These are phyloP conservation scores for Drosophila flavopinicola DNA, from an alignment of 2,888 invertebrate genomes.

Conservation along the genomic window DNA sequence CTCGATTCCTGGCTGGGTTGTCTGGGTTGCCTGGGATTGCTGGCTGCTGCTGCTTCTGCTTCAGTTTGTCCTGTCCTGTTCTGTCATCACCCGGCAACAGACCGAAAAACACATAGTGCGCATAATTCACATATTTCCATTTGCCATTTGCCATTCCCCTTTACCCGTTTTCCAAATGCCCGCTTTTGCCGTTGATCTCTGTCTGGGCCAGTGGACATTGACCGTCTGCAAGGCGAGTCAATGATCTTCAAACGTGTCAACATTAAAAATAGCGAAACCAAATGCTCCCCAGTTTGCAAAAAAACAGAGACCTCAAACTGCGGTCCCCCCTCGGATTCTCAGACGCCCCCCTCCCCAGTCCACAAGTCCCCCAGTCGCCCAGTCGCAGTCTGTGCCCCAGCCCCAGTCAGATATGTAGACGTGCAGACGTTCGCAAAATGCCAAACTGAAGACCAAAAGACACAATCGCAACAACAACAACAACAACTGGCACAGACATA, in stretches of 20 bases:
- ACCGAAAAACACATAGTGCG: slow-evolving; percentile 56
- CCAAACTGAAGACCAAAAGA: slow-evolving; percentile 74
- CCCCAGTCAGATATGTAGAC: slow-evolving; percentile 69
- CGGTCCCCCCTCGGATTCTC: slow-evolving; percentile 27
- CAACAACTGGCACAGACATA: slow-evolving; percentile 36
- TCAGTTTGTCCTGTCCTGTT: too few species aligned
- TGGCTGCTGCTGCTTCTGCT: too few species aligned
- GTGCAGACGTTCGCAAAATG: slow-evolving; percentile 77
- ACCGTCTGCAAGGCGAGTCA: slow-evolving; percentile 73
- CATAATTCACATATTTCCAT: slow-evolving; percentile 65
- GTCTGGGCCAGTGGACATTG: slow-evolving; percentile 71
- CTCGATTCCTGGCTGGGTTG: slow-evolving; percentile 35
- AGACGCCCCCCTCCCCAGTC: slow-evolving; percentile 14
- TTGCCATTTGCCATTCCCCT: slow-evolving; percentile 30
- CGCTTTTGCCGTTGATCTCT: slow-evolving; percentile 29
- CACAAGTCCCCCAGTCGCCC: too few species aligned
- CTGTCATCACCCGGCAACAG: slow-evolving; percentile 52
- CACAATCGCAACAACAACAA: slow-evolving; percentile 52
- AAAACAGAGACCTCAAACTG: background rate
- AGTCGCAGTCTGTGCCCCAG: slow-evolving; percentile 44
- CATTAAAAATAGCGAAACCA: slow-evolving; percentile 77
- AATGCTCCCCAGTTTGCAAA: slow-evolving; percentile 52
- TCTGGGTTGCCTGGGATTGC: background rate
- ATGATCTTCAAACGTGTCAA: slow-evolving; percentile 80
- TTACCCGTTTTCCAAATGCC: slow-evolving; percentile 36